phyloP scores from a whole-genome alignment of 2,113 vertebrate genomes.

The Oncorhynchus nerka region DNA sequence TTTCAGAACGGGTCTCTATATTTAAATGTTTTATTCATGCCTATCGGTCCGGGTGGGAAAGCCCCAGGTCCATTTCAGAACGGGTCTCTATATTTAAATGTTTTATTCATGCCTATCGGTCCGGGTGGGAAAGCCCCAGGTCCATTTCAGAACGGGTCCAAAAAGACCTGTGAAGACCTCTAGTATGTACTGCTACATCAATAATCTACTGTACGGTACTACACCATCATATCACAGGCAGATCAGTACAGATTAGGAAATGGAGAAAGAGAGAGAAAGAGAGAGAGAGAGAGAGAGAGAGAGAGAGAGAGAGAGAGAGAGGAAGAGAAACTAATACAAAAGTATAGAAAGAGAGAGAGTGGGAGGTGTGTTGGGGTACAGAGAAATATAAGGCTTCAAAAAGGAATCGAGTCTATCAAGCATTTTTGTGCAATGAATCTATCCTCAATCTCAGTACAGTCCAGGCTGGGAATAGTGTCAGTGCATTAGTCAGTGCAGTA shows the following conservation, averaged over 20 bases:
- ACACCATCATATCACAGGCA: not conserved
- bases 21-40: too few species aligned
- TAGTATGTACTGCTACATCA: not conserved
- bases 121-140: too few species aligned
- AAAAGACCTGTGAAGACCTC: too few species aligned
- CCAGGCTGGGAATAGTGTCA: not conserved
- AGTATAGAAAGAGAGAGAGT: not conserved
- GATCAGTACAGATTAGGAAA: not conserved
- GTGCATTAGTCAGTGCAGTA: constrained; percentile 3
- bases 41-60: too few species aligned
- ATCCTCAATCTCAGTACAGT: constrained; percentile 26
- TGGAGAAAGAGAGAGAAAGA: not conserved
- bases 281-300: not conserved
- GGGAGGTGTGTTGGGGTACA: not conserved
- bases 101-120: too few species aligned
- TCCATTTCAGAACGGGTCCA: too few species aligned
- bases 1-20: too few species aligned
- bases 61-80: too few species aligned
- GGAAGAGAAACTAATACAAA: not conserved
- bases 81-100: too few species aligned
- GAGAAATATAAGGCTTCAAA: not conserved
- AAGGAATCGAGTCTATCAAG: constrained; percentile 45
- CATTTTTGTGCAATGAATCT: constrained; percentile 28
- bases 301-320: not conserved
- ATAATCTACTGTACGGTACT: not conserved